These are phyloP conservation scores for Riptortus pedestris DNA, from an alignment of 1,140 invertebrate genomes.

Conservation along the genomic window DNA sequence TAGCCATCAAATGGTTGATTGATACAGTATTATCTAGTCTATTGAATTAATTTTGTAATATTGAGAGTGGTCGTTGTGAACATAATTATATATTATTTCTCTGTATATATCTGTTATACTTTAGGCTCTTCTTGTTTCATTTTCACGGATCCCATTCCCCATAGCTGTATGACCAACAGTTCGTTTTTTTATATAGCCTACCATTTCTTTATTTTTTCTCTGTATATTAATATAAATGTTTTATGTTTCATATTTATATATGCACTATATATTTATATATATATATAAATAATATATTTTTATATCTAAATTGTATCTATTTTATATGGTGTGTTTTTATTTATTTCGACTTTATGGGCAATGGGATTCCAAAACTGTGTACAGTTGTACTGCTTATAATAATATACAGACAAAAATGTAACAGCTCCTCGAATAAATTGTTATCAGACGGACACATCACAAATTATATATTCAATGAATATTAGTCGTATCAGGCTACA, in stretches of 20 bases:
- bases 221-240: too few species aligned
- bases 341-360: not conserved
- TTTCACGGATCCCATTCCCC: not conserved
- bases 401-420: constrained; percentile 5
- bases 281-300: too few species aligned
- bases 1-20: constrained; percentile 18
- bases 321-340: too few species aligned
- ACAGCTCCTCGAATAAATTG: not conserved
- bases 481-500: not conserved
- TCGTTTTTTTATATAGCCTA: not conserved
- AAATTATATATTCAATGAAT: constrained; percentile 11
- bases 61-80: constrained; percentile 17
- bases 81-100: constrained; percentile 13
- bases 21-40: constrained; percentile 28
- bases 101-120: constrained; percentile 17
- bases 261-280: too few species aligned
- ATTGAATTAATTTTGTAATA: constrained; percentile 20
- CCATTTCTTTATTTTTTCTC: not conserved
- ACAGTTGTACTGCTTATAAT: constrained; percentile 12
- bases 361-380: not conserved
- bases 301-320: constrained; percentile 12
- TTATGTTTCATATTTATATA: too few species aligned
- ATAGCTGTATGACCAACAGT: not conserved
- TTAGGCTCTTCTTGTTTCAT: constrained; percentile 12
- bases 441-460: constrained; percentile 8